phyloP scores from a whole-genome alignment of 2,797 vertebrate species.

The Pseudochirops corinnae region DNA sequence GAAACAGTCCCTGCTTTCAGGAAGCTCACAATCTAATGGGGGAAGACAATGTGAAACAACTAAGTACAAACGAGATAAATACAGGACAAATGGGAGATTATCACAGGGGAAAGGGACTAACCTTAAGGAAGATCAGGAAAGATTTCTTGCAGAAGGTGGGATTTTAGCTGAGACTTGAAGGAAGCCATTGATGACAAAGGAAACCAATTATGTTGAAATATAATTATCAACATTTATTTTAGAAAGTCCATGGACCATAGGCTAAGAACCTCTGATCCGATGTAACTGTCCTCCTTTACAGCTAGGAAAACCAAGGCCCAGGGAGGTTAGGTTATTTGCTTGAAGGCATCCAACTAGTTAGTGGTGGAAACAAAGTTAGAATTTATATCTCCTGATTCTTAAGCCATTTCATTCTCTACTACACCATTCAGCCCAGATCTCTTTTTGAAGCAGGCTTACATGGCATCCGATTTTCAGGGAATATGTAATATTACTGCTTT shows the following conservation, averaged over 20 bases:
- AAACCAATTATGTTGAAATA: background rate
- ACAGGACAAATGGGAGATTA: background rate
- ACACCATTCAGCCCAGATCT: background rate
- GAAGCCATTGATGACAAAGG: background rate
- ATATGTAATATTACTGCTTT: background rate
- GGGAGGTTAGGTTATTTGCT: background rate
- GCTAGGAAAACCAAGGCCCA: background rate
- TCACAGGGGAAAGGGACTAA: background rate
- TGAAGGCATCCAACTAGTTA: background rate
- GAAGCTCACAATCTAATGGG: background rate
- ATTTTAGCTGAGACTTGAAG: background rate
- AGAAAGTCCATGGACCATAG: background rate
- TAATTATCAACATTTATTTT: background rate
- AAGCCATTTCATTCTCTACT: background rate
- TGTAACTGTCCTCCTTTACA: background rate
- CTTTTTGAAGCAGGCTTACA: background rate
- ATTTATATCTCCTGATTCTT: background rate
- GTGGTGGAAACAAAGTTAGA: background rate
- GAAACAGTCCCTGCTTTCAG: background rate
- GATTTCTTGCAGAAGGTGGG: background rate
- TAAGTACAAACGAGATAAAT: background rate
- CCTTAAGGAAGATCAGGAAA: background rate
- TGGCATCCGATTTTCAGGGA: background rate
- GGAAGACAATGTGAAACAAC: background rate
- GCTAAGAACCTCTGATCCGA: background rate